Evolutionary conservation across 23 tunicate species (phyloP), one percentile per base, ranked within the genome.

Genomic region (Halocynthia roretzi): DNA sequence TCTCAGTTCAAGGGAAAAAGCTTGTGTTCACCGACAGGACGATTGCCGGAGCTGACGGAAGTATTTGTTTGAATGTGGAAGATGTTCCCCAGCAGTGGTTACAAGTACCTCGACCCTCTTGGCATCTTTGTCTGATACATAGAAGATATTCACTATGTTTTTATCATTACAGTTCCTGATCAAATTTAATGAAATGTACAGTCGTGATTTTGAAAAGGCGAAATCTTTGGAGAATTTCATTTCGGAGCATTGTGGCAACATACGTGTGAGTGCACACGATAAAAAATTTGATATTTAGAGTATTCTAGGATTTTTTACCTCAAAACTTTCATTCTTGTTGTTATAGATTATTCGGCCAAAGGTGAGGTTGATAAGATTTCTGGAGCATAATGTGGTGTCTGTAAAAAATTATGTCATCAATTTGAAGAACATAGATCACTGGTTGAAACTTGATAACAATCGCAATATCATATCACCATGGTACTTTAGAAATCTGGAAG

Each of bases 31-130:
- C 78, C 0, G 78, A 74, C 56, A 22, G 22, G 56, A 74, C 78
- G 17, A 22, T 74, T 62, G 63, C 56, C n/a, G 18, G 64, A 15
- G 78, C 78, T 10, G 78, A 74, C 56, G 64, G 56, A 10, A 74
- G 78, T 56, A 18, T 74, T 56, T 74, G 78, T 54, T 56, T 74
- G 0, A 74, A 54, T 74, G 78, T 74, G 20, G 78, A 56, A 74
- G 78, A 74, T 18, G 78, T 74, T 74, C 78, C 78, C 17, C 78
- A 74, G 56, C 78, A 74, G 56, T 74, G 78, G 78, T 10, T 74
- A 21, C 78, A 74, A 64, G 78, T 65, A 11, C 31, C 19, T 68
- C 5, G 20, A 68, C 19, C 12, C 31, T 68, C 12, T 12, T 68
- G 2, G 14, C 5, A 67, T n/a, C 17, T 20, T 67, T 17, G 20